Percentiles rank a stretch among this genome's conserved stretches.
Evolutionary conservation across 2,888 invertebrate species (phyloP).

Genomic region (Hecatera dysodea): DNA sequence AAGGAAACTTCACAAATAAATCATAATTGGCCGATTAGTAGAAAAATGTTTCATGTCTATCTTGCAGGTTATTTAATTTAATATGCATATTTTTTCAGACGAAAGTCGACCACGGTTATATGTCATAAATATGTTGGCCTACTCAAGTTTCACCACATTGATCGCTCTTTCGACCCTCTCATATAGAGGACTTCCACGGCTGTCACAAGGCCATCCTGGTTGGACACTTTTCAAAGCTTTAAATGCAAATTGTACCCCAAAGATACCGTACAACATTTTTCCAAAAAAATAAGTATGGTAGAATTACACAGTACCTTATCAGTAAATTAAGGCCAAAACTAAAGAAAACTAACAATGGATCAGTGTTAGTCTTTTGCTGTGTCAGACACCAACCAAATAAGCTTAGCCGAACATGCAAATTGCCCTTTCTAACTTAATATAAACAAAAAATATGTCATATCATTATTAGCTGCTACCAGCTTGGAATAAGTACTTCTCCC

Average conservation of each 20-base stretch:
- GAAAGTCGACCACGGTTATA: neutral
- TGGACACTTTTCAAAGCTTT: neutral
- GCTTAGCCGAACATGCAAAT: neutral
- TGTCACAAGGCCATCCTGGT: neutral
- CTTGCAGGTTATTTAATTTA: neutral
- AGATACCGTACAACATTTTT: neutral
- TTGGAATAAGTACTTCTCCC: no score
- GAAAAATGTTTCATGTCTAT: neutral
- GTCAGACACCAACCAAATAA: conserved; percentile 2
- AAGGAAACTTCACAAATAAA: no score
- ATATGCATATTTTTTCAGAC: neutral
- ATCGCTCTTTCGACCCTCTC: neutral
- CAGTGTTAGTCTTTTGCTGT: conserved; percentile 13
- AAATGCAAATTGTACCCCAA: neutral
- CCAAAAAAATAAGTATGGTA: neutral
- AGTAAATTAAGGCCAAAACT: neutral
- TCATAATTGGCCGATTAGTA: no score
- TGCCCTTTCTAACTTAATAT: neutral
- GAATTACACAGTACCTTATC: neutral
- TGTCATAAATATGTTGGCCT: neutral
- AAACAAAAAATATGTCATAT: no score
- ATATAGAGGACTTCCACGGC: fast-evolving
- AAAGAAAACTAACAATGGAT: conserved; percentile 1
- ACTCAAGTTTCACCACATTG: neutral
- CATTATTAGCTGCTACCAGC: no score